Evolutionary conservation across 2,888 invertebrate species (phyloP), one percentile per base, ranked within the genome.

Genomic region (Drosophila pseudotalamancana): DNA sequence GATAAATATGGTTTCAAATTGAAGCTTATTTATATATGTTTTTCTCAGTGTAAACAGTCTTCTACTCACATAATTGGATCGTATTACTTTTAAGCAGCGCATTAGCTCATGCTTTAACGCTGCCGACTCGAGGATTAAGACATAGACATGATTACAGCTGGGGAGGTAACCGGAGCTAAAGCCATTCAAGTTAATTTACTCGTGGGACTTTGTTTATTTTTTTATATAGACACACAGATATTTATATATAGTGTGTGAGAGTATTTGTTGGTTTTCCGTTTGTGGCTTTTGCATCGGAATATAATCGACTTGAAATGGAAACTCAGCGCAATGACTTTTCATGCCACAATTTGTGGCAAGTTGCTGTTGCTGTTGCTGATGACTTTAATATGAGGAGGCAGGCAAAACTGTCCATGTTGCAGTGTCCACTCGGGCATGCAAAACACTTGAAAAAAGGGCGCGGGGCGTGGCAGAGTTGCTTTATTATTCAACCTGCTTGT

Each of bases 311-410:
- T 54, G 12, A 73, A 78, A 61, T 79, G 79, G 82, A 81, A 68
- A 64, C 72, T 72, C 67, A 70, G 88, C 81, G 67, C 88, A 87
- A 78, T 85, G 88, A 87, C 87, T 87, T 67, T n/a, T 12, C 21
- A 49, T 49, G 49, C 49, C 37, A 49, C 49, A 37, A 29, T 27
- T 49, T 43, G 49, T 39, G 54, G 25, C 23, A 18, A 31, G 37
- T 16, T 6, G 18, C 21, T 11, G 31, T 19, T 25, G 49, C 40
- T 16, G 49, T 37, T 16, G 54, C 18, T 66, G 74, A 74, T 74
- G 86, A 68, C 67, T 74, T 56, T 67, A 57, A 59, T 40, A 42
- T 50, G 35, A 64, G 35, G 54, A 39, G 45, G 60, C 72, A 66
- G 72, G 27, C 46, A 56, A 76, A 54, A 73, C 65, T 67, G 63